Conservation (phyloP, 2,888 invertebrate genomes). For the Hyalella azteca region DNA sequence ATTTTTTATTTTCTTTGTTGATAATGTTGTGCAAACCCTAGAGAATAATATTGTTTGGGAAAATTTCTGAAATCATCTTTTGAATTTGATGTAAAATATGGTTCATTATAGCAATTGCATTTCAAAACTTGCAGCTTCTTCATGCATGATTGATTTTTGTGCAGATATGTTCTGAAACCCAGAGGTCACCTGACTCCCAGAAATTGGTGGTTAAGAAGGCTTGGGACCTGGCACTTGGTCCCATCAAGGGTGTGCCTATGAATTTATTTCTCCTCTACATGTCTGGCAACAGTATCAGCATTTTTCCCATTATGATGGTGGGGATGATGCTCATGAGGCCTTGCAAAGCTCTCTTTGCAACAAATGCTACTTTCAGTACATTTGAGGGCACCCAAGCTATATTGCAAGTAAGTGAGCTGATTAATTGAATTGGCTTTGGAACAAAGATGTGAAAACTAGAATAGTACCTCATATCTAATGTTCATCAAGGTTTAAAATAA, state of each 20-base stretch:
- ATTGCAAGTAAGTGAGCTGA: constrained; percentile 48
- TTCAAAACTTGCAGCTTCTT: too few species aligned
- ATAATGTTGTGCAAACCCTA: too few species aligned
- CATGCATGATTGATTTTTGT: too few species aligned
- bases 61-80: too few species aligned
- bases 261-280: constrained; percentile 99
- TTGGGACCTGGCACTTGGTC: constrained; percentile 95
- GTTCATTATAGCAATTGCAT: too few species aligned
- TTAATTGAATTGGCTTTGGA: neutral
- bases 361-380: constrained; percentile 65
- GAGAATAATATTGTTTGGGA: too few species aligned
- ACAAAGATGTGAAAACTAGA: too few species aligned
- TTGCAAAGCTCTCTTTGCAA: constrained; percentile 90
- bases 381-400: constrained; percentile 57
- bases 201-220: constrained; percentile 74
- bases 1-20: too few species aligned
- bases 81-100: too few species aligned
- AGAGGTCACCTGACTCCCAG: constrained; percentile 13
- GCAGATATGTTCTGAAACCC: constrained; percentile 8
- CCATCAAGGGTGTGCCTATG: constrained; percentile 96
- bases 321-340: constrained; percentile 98
- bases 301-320: constrained; percentile 99
- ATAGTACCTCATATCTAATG: too few species aligned
- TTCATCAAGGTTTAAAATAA: too few species aligned
- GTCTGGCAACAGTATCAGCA: constrained; percentile 98